Base-by-base conservation (phyloP, 2,113 vertebrate genomes). In the Pitta sordida region DNA sequence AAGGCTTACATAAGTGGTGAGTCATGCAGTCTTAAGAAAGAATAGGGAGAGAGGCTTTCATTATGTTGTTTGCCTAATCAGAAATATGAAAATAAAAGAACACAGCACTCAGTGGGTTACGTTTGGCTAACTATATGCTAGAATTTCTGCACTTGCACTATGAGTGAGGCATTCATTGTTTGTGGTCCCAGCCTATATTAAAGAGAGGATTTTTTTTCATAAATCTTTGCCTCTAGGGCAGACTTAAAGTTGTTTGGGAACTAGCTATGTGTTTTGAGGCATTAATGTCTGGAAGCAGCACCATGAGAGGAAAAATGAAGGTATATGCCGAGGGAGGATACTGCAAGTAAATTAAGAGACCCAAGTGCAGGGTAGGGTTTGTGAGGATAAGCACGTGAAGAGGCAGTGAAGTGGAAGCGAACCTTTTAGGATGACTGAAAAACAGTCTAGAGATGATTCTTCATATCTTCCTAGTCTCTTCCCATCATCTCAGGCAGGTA, bases 131-230 rank as follows among this genome's bases (percentile, higher is more conserved):
- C 93, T 51, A 78, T 83, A 80, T 71, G 60, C 96, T 94, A 76
- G 88, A 91, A 94, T 95, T 90, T 93, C 88, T 86, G 79, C 55
- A 77, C 79, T 90, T 55, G 85, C 63, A 69, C 90, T 94, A 91
- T 46, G 29, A 88, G 83, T 80, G 92, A 94, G 79, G 63, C 93
- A 86, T 90, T 94, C 13, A 2, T 94, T 81, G 88, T 93, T 95
- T 94, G 95, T 94, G 90, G 95, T 96, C 96, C 96, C 96, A 96
- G 90, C 43, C 95, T 96, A 95, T 91, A 96, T 96, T 96, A 96
- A 96, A 80, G 71, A 79, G 75, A 90, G 79, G 59, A 88, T 20
- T 94, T 96, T 93, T 44, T 94, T 95, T 94, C 92, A 96, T 96
- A 95, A 95, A 94, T 96, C 92, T 90, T 81, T 90, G 59, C 83